Base-by-base conservation (phyloP, 2,797 vertebrate genomes). In the Odontamblyopus lacepedii region DNA sequence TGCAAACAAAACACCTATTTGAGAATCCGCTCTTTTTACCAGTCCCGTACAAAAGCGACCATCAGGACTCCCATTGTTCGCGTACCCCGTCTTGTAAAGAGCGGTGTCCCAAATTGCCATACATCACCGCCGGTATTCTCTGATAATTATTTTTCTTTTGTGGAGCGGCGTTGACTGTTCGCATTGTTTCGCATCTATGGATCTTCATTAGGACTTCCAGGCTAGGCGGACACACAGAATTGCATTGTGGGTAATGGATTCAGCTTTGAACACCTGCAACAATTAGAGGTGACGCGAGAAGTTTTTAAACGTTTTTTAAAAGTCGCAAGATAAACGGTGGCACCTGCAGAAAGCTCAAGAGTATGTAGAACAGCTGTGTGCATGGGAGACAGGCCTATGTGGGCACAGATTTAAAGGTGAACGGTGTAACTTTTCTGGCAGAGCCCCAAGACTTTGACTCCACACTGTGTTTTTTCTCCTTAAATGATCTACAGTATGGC, bases 161-260 rank as follows among this genome's bases (percentile, higher is more conserved):
- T 69, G 66, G 77, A 80, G 69, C 79, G 68, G 66, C 35, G 30
- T 23, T 66, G 51, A 73, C 55, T 72, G 32, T 70, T 79, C 69
- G 62, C 63, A 70, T 68, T 78, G 77, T 84, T 78, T 63, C 76
- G 38, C 23, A 72, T 66, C 66, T 70, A 82, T 81, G 71, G 75
- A 81, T 80, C 78, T 76, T 84, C 56, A 75, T 81, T 67, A 80
- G 62, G 27, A 27, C 26, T 57, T 70, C 55, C 72, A 67, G 38
- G 70, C 63, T 63, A 62, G 67, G 44, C 65, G 60, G 67, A 65
- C 53, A 61, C 23, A 13, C 55, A 35, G 32, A n/a, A n/a, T 26
- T 68, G 67, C 66, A 68, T 76, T 48, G 63, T 70, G 63, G 76
- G 65, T 80, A 76, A 83, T 76, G 29, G 41, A 63, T 72, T 73